phyloP scores from a whole-genome alignment of 1,140 invertebrate genomes.

The Drosophila repletoides region DNA sequence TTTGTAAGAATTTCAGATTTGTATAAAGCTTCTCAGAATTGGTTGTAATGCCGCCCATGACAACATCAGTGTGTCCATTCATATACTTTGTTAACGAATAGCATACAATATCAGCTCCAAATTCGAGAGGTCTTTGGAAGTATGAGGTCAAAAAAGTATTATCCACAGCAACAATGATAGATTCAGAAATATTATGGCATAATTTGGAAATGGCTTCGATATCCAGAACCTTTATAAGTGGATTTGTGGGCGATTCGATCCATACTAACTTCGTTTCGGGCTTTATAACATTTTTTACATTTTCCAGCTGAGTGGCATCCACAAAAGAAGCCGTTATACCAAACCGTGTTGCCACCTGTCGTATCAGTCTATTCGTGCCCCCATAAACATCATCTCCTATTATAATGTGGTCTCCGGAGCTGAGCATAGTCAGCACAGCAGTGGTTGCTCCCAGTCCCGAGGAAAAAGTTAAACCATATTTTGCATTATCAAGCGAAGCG shows the following conservation, averaged over 20 bases:
- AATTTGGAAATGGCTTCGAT: slow-evolving; percentile 89
- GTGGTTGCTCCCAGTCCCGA: slow-evolving; percentile 95
- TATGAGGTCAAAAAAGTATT: slow-evolving; percentile 98
- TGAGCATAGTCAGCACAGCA: slow-evolving; percentile 89
- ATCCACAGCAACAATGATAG: slow-evolving; percentile 94
- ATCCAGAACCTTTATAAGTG: slow-evolving; percentile 95
- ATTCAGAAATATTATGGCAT: slow-evolving; percentile 84
- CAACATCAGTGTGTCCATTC: slow-evolving; percentile 98
- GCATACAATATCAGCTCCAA: slow-evolving; percentile 95
- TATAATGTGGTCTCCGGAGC: slow-evolving; percentile 94
- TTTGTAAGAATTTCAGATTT: slow-evolving; percentile 93
- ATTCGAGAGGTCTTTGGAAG: slow-evolving; percentile 94
- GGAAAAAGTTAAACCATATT: slow-evolving; percentile 93
- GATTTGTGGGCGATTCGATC: slow-evolving; percentile 99
- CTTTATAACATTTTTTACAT: slow-evolving; percentile 88
- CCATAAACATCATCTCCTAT: slow-evolving; percentile 98
- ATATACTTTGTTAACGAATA: slow-evolving; percentile 99
- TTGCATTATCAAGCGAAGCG: slow-evolving; percentile 94
- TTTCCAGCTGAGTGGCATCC: slow-evolving; percentile 88
- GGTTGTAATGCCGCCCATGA: slow-evolving; percentile 95
- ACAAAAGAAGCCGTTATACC: slow-evolving; percentile 91
- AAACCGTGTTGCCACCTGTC: slow-evolving; percentile 86
- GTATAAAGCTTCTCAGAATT: slow-evolving; percentile 89
- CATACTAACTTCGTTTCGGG: slow-evolving; percentile 94
- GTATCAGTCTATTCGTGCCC: slow-evolving; percentile 89